phyloP scores from a whole-genome alignment of 2,113 vertebrate genomes.

The Anhinga rufa region DNA sequence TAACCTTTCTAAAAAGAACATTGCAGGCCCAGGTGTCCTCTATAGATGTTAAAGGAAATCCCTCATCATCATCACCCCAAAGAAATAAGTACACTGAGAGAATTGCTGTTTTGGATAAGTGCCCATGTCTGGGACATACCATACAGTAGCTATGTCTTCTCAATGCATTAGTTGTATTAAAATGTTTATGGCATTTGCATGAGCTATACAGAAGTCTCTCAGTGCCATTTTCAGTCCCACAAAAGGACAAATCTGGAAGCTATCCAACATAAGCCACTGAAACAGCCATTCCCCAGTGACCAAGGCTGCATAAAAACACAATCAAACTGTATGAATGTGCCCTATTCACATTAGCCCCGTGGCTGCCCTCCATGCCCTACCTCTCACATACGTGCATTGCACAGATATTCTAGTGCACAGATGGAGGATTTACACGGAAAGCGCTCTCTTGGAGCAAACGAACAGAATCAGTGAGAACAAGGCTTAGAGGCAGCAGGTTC shows the following conservation, averaged over 20 bases:
- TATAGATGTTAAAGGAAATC: not conserved
- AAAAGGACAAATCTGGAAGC: not conserved
- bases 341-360: not conserved
- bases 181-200: not conserved
- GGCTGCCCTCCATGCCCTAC: not conserved
- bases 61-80: not conserved
- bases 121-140: not conserved
- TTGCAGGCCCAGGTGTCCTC: not conserved
- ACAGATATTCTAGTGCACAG: not conserved
- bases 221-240: not conserved
- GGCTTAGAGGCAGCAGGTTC: not conserved
- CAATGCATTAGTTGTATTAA: not conserved
- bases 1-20: not conserved
- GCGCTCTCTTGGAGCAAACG: not conserved
- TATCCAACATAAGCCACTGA: not conserved
- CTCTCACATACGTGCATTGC: not conserved
- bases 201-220: not conserved
- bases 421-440: not conserved
- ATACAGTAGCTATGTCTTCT: not conserved
- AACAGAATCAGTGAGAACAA: not conserved
- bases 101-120: not conserved
- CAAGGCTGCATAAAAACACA: not conserved
- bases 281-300: not conserved
- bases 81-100: not conserved
- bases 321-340: not conserved